Evolutionary conservation across 2,797 vertebrate species (phyloP), one percentile per base, ranked within the genome.

Genomic region (Smutsia gigantea): DNA sequence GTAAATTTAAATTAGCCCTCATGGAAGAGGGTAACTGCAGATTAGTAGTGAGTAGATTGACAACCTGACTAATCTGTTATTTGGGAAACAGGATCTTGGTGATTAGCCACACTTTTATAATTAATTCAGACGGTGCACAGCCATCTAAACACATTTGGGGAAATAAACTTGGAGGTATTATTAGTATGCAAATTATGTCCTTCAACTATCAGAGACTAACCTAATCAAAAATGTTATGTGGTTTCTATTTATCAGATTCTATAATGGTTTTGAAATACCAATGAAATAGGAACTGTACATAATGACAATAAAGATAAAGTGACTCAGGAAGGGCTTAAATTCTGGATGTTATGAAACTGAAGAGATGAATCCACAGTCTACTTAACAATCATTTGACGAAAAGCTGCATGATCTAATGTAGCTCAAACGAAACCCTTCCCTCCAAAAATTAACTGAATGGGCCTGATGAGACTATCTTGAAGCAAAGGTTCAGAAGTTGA

Each of bases 11-110:
- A 15, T 29, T 25, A 19, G n/a, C 46, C 39, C n/a, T 10, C 18
- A 11, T 0, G 2, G 11, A n/a, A 10, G 59, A 42, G 15, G 11
- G 3, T 31, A 2, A 42, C 4, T 29, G 4, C 9, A 34, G 21
- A 17, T 12, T 18, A 61, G 53, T 23, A 7, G 39, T 11, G 18
- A 68, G 46, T 46, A 46, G 46, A 8, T 46, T 46, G 46, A 42
- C 1, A 5, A 55, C 4, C 2, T 4, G 17, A 53, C 7, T 4
- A 0, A 64, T 11, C 17, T 6, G 11, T 0, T 5, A 4, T 14
- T 27, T 39, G 9, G 5, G 42, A 42, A 74, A 19, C 1, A 2
- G 15, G 27, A 27, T 17, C 66, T 34, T n/a, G 15, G 14, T 25
- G 31, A 27, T 46, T 0, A 59, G 51, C 49, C 13, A 71, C 5